Evolutionary conservation across 1,140 invertebrate species (phyloP).

Genomic region (Drosophila miranda): DNA sequence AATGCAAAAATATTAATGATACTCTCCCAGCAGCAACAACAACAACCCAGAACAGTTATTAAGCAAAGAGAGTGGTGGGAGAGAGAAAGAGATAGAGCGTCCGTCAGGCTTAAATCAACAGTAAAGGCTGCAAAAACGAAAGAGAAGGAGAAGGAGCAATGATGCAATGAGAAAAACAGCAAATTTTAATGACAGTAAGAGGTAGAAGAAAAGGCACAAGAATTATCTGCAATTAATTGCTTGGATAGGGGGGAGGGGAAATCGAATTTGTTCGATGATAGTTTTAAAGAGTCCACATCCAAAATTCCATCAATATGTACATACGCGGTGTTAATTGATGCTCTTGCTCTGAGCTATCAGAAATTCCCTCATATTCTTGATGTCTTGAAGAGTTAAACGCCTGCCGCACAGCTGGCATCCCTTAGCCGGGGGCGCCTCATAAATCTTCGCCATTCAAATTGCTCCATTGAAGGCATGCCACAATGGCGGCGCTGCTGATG

Average conservation of each 20-base stretch:
- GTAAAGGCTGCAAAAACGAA: too few relatives aligned
- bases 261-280: constrained; percentile 40
- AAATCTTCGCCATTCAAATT: constrained; percentile 64
- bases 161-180: constrained; percentile 4
- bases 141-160: too few relatives aligned
- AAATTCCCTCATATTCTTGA: constrained; percentile 9
- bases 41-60: too few relatives aligned
- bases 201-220: neutral
- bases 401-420: neutral
- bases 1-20: too few relatives aligned
- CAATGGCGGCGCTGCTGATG: constrained; percentile 35
- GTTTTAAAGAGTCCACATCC: constrained; percentile 29
- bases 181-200: constrained; percentile 27
- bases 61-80: constrained; percentile 6
- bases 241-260: neutral
- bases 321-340: neutral
- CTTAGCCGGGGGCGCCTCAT: constrained; percentile 38
- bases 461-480: constrained; percentile 50
- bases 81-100: neutral
- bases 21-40: too few relatives aligned
- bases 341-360: too few relatives aligned
- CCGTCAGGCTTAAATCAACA: too few relatives aligned
- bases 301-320: neutral
- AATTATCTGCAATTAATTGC: constrained; percentile 28
- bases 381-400: constrained; percentile 25